Evolutionary conservation across 23 tunicate species (phyloP).

Genomic region (Halocynthia aurantium): DNA sequence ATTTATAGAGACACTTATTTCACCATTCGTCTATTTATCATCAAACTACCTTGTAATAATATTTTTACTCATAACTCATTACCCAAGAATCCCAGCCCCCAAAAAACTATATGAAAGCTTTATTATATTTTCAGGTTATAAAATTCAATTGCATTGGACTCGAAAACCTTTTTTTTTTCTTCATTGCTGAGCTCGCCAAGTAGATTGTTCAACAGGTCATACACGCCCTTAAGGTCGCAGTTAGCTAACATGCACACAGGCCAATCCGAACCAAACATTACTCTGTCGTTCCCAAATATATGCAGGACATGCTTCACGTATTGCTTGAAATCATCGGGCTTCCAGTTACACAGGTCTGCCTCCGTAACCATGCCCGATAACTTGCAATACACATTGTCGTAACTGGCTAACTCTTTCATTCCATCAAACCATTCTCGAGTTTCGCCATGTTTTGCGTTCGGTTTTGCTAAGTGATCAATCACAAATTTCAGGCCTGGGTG

Average conservation of each 20-base stretch:
- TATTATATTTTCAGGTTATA: conserved; percentile 29
- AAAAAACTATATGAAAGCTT: not conserved
- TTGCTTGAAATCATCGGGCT: conserved; percentile 48
- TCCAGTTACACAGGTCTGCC: conserved; percentile 72
- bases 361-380: conserved; percentile 98
- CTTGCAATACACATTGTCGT: conserved; percentile 89
- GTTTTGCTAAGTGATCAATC: conserved; percentile 92
- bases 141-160: conserved; percentile 34
- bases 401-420: conserved; percentile 35
- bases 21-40: no score
- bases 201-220: conserved; percentile 38
- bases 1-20: no score
- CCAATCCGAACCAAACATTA: conserved; percentile 99
- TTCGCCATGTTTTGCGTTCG: conserved; percentile 78
- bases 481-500: conserved; percentile 39
- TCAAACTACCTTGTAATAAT: no score
- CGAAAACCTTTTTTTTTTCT: conserved; percentile 31
- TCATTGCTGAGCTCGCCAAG: conserved; percentile 25
- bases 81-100: no score
- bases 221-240: conserved; percentile 52
- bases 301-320: conserved; percentile 80
- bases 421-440: conserved; percentile 61
- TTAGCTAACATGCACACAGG: conserved; percentile 92
- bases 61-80: no score
- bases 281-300: conserved; percentile 74